Evolutionary conservation across 2,888 invertebrate species (phyloP).

Genomic region (Harmothoe impar): DNA sequence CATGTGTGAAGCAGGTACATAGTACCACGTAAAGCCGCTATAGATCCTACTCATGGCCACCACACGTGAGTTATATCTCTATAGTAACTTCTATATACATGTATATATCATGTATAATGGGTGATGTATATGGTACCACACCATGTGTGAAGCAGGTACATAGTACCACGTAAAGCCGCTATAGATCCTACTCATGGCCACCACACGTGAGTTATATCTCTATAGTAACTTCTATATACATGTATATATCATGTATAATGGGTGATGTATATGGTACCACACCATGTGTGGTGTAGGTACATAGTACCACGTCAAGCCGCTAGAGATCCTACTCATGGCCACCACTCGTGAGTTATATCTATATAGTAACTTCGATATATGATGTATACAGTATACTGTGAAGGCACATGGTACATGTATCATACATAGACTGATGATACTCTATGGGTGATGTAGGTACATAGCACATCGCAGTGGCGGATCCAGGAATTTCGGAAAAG

Average conservation of each 20-base stretch:
- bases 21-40: slow-evolving; percentile 56
- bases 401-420: too few relatives aligned
- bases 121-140: too few relatives aligned
- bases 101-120: not conserved
- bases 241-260: not conserved
- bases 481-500: too few relatives aligned
- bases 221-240: not conserved
- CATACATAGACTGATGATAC: too few relatives aligned
- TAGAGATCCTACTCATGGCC: slow-evolving; percentile 53
- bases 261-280: too few relatives aligned
- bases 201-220: slow-evolving; percentile 34
- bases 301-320: slow-evolving; percentile 59
- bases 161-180: slow-evolving; percentile 58
- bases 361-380: not conserved
- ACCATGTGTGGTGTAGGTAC: too few relatives aligned
- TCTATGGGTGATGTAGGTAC: too few relatives aligned
- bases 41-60: slow-evolving; percentile 52
- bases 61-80: slow-evolving; percentile 24
- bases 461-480: too few relatives aligned
- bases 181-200: slow-evolving; percentile 47
- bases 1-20: too few relatives aligned
- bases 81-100: not conserved
- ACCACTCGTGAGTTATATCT: slow-evolving; percentile 43
- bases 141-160: too few relatives aligned
- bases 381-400: too few relatives aligned